These are phyloP conservation scores for Macrophya annulata DNA, from an alignment of 2,888 invertebrate genomes.

Conservation along the genomic window DNA sequence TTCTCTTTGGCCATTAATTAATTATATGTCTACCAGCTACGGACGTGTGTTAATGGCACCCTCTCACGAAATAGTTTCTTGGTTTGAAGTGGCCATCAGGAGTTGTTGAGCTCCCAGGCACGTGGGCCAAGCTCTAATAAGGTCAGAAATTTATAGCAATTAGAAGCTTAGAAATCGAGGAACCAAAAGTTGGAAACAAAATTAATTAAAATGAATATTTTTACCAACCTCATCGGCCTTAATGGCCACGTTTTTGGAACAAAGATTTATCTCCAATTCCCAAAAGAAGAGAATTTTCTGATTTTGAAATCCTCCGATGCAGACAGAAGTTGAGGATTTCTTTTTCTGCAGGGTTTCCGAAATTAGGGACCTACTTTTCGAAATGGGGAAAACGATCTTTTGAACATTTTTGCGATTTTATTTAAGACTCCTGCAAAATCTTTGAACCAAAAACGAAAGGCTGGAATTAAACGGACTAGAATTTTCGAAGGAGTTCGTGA, in stretches of 20 bases:
- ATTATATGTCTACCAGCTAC: background rate
- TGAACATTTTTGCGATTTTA: background rate
- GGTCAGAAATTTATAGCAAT: constrained; percentile 11
- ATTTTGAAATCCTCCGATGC: background rate
- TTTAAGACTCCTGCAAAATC: background rate
- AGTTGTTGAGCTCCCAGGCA: background rate
- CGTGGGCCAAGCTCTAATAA: constrained; percentile 3
- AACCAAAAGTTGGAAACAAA: background rate
- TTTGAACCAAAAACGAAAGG: background rate
- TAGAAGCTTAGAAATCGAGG: background rate
- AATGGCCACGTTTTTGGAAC: background rate
- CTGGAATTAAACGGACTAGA: background rate
- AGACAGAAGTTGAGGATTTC: background rate
- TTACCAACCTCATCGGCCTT: no score
- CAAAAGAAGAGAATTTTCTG: background rate
- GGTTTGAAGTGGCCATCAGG: background rate
- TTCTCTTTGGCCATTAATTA: background rate
- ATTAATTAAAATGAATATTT: background rate
- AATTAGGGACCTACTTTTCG: background rate
- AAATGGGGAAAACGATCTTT: no score
- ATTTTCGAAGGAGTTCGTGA: background rate
- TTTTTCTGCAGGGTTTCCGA: background rate
- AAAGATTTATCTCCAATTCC: background rate
- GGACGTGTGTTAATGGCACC: background rate
- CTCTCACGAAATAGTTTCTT: background rate